Evolutionary conservation across 1,140 invertebrate genomes (phyloP), one percentile per base, ranked within the genome.

Genomic region (Macrocentrus cingulum): DNA sequence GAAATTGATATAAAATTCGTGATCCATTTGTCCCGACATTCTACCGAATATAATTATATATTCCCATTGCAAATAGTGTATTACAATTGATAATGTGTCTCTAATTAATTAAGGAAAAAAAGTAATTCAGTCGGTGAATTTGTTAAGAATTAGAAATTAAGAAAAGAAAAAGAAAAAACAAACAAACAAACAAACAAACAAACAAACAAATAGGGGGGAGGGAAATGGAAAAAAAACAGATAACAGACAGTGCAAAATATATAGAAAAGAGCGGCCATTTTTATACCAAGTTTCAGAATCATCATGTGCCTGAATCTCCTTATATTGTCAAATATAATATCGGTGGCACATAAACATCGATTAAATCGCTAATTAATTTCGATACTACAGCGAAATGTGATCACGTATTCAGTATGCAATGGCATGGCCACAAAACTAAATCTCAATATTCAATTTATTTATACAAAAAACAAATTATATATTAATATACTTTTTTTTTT

Each of bases 61-160:
- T 32, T 58, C 25, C 23, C 48, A 58, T 57, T 58, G 23, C 39
- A 45, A 46, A 23, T 22, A 46, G 6, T 29, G 25, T 32, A 54
- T 54, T 32, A 50, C 39, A 20, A 50, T 39, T 29, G 34, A 37
- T 46, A 55, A 45, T 22, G 53, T n/a, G n/a, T n/a, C n/a, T 45
- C 53, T 53, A 56, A 45, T 52, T 46, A 51, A 45, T 36, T 23
- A 36, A 41, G 37, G 22, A 37, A 49, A 41, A 56, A 51, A n/a
- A n/a, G n/a, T n/a, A n/a, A n/a, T n/a, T 53, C 41, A 60, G 23
- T 51, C 45, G 37, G 56, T 56, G 49, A 60, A 60, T 61, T 57
- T 20, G 49, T 42, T 63, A 65, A 63, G 62, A 60, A 39, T 13
- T 50, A 41, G 53, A 22, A 32, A 34, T 46, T 34, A 9, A 34